A percentile compares a stretch with the other conserved stretches of the same genome.
Evolutionary conservation across 2,113 vertebrate genomes (phyloP).

Genomic region (Campylomormyrus tamandua): DNA sequence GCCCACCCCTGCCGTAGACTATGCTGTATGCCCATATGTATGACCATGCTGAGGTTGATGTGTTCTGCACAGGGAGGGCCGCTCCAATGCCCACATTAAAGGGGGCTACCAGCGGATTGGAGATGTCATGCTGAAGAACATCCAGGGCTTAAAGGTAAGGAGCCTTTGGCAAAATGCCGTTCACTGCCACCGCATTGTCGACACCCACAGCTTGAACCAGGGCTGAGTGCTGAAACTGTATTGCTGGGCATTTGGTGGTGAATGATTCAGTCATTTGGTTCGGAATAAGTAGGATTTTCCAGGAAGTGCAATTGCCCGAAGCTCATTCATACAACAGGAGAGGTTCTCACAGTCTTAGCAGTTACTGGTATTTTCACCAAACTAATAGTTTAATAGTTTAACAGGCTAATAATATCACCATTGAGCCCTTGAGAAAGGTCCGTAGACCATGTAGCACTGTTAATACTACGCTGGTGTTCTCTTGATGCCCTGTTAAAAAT

Average conservation of each 20-base stretch:
- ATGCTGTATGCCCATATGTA: slow-evolving; percentile 52
- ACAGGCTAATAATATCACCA: not conserved
- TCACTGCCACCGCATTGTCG: not conserved
- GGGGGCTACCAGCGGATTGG: slow-evolving; percentile 86
- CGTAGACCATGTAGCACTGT: not conserved
- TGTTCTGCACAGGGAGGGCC: slow-evolving; percentile 75
- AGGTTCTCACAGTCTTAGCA: not conserved
- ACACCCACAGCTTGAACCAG: not conserved
- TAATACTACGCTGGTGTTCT: not conserved
- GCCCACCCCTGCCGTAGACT: slow-evolving; percentile 19
- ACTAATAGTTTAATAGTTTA: too few species aligned
- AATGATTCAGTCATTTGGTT: not conserved
- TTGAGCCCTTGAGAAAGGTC: not conserved
- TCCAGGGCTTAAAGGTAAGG: slow-evolving; percentile 81
- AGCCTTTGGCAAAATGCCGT: not conserved
- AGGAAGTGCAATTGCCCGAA: not conserved
- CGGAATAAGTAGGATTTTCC: not conserved
- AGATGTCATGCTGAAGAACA: slow-evolving; percentile 84
- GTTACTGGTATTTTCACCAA: not conserved
- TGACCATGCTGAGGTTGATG: slow-evolving; percentile 23
- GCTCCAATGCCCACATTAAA: slow-evolving; percentile 83
- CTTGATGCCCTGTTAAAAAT: not conserved
- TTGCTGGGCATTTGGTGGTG: not conserved
- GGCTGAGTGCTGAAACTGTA: not conserved
- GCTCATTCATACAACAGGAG: not conserved